Evolutionary conservation across 2,797 vertebrate genomes (phyloP).

Genomic region (Tadarida brasiliensis): DNA sequence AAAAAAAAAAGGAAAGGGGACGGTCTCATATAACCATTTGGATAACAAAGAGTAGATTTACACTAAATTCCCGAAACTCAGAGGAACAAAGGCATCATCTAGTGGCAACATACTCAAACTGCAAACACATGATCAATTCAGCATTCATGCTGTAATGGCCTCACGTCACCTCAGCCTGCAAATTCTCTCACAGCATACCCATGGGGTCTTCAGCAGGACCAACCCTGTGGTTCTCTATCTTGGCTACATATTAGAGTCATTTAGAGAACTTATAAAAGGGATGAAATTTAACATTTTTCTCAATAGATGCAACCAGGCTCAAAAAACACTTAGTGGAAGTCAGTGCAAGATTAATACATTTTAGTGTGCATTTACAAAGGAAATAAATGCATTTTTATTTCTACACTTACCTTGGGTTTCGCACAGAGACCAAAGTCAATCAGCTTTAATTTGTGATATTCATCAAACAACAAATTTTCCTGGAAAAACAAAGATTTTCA

Average conservation of each 20-base stretch:
- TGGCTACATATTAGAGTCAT: not conserved
- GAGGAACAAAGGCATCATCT: conserved; percentile 63
- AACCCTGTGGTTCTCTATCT: not conserved
- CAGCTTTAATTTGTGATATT: conserved; percentile 95
- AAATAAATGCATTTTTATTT: conserved; percentile 26
- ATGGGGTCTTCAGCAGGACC: not conserved
- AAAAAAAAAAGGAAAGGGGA: not conserved
- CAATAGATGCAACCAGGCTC: not conserved
- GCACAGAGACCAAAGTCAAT: conserved; percentile 98
- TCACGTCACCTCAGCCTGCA: not conserved
- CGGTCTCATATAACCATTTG: conserved; percentile 6
- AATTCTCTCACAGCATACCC: not conserved
- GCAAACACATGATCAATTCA: not conserved
- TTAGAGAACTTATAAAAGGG: conserved; percentile 53
- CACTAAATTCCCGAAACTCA: conserved; percentile 41
- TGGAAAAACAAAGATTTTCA: conserved; percentile 83
- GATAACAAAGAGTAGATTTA: conserved; percentile 33
- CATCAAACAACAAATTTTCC: conserved; percentile 97
- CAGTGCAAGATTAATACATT: not conserved
- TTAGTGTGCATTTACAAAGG: not conserved
- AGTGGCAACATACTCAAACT: conserved; percentile 54
- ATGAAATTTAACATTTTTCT: conserved; percentile 52
- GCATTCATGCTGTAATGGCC: not conserved
- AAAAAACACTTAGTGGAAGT: conserved; percentile 49
- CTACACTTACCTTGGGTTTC: conserved; percentile 93